Percentiles rank a stretch among this genome's conserved stretches.
Evolutionary conservation across 2,113 vertebrate genomes (phyloP).

Genomic region (Syngnathus scovelli): DNA sequence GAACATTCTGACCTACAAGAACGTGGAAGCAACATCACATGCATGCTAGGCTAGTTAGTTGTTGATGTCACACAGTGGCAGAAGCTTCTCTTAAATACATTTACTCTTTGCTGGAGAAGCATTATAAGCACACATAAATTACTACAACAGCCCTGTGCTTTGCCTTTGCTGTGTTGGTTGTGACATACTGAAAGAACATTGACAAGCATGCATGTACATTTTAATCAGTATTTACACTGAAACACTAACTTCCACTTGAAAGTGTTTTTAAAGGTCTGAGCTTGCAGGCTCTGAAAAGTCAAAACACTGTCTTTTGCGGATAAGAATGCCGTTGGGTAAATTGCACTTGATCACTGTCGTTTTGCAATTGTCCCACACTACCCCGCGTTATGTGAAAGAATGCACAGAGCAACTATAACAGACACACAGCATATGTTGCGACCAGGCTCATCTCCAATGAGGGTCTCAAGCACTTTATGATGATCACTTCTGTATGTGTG

Average conservation of each 20-base stretch:
- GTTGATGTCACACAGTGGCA: background rate
- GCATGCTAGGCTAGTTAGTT: background rate
- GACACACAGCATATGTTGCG: conserved; percentile 18
- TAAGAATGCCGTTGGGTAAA: background rate
- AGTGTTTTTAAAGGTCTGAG: background rate
- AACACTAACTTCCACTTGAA: background rate
- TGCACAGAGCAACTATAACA: conserved; percentile 1
- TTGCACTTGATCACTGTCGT: conserved; percentile 25
- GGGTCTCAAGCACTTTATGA: conserved; percentile 66
- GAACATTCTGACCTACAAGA: background rate
- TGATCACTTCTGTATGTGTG: conserved; percentile 55
- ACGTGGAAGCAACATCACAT: background rate
- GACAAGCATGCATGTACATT: background rate
- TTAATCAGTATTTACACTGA: background rate
- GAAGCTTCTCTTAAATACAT: background rate
- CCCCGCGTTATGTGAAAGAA: background rate
- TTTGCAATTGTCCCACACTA: conserved; percentile 19
- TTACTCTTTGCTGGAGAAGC: background rate
- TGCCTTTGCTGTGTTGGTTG: background rate
- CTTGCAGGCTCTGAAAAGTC: background rate
- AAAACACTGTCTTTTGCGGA: background rate
- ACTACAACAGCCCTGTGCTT: background rate
- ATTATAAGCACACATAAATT: background rate
- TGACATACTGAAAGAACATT: background rate
- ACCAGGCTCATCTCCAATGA: conserved; percentile 54